A percentile compares a stretch with the other conserved stretches of the same genome.
phyloP scores from a whole-genome alignment of 2,113 vertebrate species.

The Ictalurus furcatus region DNA sequence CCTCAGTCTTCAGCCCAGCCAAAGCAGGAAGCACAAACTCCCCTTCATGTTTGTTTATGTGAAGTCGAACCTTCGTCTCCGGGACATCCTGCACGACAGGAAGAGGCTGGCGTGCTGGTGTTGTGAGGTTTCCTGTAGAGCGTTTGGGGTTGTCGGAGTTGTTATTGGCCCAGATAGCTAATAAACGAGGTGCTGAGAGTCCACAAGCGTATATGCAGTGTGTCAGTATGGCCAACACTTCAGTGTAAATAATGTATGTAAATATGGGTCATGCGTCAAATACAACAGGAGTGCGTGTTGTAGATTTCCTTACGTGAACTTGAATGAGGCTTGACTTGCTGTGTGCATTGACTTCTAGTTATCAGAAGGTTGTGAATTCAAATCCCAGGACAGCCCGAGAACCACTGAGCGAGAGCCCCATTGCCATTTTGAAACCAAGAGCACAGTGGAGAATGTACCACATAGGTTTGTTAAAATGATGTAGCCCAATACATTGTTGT shows the following conservation, averaged over 20 bases:
- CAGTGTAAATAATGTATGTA: not conserved
- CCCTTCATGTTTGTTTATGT: slow-evolving; percentile 8
- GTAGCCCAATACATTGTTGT: not conserved
- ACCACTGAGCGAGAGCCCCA: not conserved
- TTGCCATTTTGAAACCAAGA: not conserved
- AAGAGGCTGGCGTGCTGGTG: not conserved
- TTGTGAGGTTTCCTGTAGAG: not conserved
- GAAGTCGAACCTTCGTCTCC: not conserved
- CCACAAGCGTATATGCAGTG: not conserved
- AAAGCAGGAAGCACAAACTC: slow-evolving; percentile 16
- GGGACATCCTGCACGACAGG: not conserved
- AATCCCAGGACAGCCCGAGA: not conserved
- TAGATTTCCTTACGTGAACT: not conserved
- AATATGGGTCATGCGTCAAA: slow-evolving; percentile 14
- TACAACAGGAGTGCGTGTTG: not conserved
- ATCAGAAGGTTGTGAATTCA: not conserved
- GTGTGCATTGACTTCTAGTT: not conserved
- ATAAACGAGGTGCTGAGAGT: not conserved
- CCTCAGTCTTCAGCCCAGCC: not conserved
- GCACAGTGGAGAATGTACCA: not conserved
- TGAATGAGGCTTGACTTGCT: not conserved
- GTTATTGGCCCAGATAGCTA: not conserved
- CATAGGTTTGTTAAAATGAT: not conserved
- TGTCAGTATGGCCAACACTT: not conserved
- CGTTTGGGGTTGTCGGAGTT: not conserved